Evolutionary conservation across 1,140 invertebrate genomes (phyloP).

Genomic region (Heliconius nattereri): DNA sequence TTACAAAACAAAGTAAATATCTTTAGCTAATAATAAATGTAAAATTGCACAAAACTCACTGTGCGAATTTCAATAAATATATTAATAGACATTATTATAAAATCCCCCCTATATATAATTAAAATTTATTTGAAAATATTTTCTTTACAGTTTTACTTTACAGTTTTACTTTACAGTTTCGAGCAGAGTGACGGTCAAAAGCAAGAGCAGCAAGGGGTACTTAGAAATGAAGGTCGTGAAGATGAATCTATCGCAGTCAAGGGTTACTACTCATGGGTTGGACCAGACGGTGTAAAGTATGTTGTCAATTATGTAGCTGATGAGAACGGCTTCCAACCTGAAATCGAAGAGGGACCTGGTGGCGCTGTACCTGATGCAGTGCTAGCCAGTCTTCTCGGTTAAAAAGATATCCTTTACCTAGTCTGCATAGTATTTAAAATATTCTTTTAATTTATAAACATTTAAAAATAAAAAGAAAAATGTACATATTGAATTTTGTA

Average conservation of each 20-base stretch:
- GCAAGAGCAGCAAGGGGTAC: conserved; percentile 81
- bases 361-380: conserved; percentile 72
- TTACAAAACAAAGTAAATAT: too few species aligned
- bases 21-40: too few species aligned
- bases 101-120: too few species aligned
- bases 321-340: conserved; percentile 85
- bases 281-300: conserved; percentile 81
- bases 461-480: background rate
- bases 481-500: background rate
- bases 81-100: too few species aligned
- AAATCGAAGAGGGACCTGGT: conserved; percentile 83
- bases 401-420: conserved; percentile 29
- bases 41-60: too few species aligned
- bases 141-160: conserved; percentile 58
- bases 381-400: conserved; percentile 61
- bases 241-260: conserved; percentile 64
- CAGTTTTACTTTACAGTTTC: conserved; percentile 60
- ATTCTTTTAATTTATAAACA: background rate
- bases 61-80: too few species aligned
- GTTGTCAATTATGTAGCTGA: conserved; percentile 87
- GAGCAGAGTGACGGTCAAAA: conserved; percentile 81
- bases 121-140: background rate
- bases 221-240: conserved; percentile 82
- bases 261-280: conserved; percentile 82
- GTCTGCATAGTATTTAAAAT: conserved; percentile 14